Percentiles rank a stretch among this genome's conserved stretches.
Conservation (phyloP, 1,140 invertebrate species). For the Sminthurinus signatus region DNA sequence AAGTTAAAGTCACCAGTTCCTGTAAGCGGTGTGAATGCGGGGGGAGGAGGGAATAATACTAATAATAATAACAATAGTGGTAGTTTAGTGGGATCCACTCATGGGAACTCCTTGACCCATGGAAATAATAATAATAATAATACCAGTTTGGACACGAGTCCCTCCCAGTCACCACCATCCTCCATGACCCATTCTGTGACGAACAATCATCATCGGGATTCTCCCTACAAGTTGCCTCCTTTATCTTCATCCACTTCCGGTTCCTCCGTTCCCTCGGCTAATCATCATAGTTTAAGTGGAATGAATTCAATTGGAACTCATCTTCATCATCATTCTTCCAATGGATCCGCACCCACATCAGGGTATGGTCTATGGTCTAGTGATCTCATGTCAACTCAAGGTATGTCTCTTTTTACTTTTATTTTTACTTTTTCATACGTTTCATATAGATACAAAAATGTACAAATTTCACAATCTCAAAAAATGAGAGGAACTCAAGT, state of each 20-base stretch:
- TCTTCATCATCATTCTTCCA: conserved; percentile 35
- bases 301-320: conserved; percentile 28
- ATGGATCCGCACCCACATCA: conserved; percentile 30
- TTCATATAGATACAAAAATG: too few relatives aligned
- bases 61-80: background rate
- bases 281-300: conserved; percentile 22
- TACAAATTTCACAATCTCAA: too few relatives aligned
- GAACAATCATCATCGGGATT: conserved; percentile 31
- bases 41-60: conserved; percentile 24
- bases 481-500: too few relatives aligned
- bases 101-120: conserved; percentile 11
- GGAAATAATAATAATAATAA: conserved; percentile 25
- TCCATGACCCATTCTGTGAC: conserved; percentile 13
- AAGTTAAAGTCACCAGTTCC: conserved; percentile 43
- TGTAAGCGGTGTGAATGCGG: conserved; percentile 41
- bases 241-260: conserved; percentile 24
- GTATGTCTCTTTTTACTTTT: too few relatives aligned
- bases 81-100: background rate
- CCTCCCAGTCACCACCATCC: conserved; percentile 40
- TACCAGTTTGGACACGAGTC: conserved; percentile 34
- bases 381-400: conserved; percentile 42
- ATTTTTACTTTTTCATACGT: too few relatives aligned
- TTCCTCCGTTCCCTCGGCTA: conserved; percentile 29
- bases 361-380: conserved; percentile 47
- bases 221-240: conserved; percentile 27